These are phyloP conservation scores for Germaria angustata DNA, from an alignment of 2,888 invertebrate species.

Conservation along the genomic window DNA sequence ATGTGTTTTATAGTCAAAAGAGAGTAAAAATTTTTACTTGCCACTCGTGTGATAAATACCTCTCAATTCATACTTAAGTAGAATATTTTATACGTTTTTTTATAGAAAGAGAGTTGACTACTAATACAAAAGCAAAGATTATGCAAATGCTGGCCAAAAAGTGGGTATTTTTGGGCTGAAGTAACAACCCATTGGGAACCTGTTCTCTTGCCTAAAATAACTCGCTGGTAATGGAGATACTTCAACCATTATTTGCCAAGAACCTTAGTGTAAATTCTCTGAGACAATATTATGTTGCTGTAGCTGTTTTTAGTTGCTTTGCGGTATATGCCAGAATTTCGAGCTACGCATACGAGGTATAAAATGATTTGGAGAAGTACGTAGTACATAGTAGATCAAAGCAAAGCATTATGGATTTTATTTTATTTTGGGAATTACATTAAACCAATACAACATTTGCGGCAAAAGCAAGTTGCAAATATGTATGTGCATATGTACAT, in stretches of 20 bases:
- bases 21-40: neutral
- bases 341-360: neutral
- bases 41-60: no score
- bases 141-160: constrained; percentile 52
- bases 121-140: constrained; percentile 36
- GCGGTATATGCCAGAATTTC: constrained; percentile 2
- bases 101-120: neutral
- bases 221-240: neutral
- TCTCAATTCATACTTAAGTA: no score
- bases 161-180: neutral
- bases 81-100: no score
- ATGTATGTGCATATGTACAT: neutral
- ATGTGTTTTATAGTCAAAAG: neutral
- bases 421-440: constrained; percentile 40
- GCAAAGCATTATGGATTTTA: constrained; percentile 40
- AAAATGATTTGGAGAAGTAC: neutral
- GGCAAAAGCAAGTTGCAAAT: constrained; percentile 24
- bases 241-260: constrained; percentile 4
- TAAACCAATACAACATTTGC: constrained; percentile 48
- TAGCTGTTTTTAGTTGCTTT: neutral
- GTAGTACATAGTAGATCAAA: neutral
- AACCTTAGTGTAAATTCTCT: constrained; percentile 8
- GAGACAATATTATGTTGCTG: neutral
- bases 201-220: constrained; percentile 19
- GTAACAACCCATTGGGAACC: constrained; percentile 45